phyloP scores from a whole-genome alignment of 2,797 vertebrate genomes.

The Ambastaia sidthimunki region DNA sequence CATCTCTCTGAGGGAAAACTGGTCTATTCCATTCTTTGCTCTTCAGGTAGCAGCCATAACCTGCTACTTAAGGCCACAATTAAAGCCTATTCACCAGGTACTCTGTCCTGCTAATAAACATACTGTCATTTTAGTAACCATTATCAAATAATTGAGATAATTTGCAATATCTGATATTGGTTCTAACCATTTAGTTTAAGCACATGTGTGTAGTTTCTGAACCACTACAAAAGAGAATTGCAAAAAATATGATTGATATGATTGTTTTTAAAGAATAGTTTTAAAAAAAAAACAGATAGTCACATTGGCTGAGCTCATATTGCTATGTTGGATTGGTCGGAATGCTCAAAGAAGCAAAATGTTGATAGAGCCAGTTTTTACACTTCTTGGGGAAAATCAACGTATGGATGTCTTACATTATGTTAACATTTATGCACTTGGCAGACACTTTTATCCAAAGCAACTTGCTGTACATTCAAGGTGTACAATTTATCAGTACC shows the following conservation, averaged over 20 bases:
- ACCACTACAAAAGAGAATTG: not conserved
- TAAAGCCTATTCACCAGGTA: slow-evolving; percentile 85
- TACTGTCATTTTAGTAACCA: not conserved
- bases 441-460: no score
- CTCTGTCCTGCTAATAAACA: not conserved
- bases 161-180: no score
- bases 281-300: not conserved
- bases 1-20: slow-evolving; percentile 96
- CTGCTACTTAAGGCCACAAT: slow-evolving; percentile 84
- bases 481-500: no score
- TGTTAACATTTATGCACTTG: no score
- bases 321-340: not conserved
- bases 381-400: no score
- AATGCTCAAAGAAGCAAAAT: no score
- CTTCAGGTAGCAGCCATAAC: slow-evolving; percentile 90
- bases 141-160: not conserved
- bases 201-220: not conserved
- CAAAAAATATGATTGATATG: not conserved
- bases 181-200: no score
- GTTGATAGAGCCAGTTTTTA: no score
- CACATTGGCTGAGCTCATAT: not conserved
- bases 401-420: no score
- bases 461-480: no score
- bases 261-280: not conserved
- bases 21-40: slow-evolving; percentile 94